Evolutionary conservation across 2,888 invertebrate genomes (phyloP).

Genomic region (Philonicus albiceps): DNA sequence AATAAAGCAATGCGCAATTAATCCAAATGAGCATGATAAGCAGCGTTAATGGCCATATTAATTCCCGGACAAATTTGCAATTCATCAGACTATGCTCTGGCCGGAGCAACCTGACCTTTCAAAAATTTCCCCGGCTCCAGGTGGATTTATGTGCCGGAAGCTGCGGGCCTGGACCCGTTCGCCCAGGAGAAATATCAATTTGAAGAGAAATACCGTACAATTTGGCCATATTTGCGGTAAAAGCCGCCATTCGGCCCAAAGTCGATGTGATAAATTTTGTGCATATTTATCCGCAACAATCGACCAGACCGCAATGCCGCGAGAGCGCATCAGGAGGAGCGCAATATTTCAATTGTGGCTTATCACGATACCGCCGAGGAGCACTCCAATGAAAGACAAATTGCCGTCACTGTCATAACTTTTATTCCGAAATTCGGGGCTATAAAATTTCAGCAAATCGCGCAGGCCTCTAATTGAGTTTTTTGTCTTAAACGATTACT

Average conservation of each 20-base stretch:
- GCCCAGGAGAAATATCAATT: slow-evolving; percentile 14
- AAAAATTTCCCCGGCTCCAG: not conserved
- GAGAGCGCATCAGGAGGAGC: slow-evolving; percentile 8
- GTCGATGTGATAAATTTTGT: slow-evolving; percentile 26
- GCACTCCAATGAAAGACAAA: slow-evolving; percentile 34
- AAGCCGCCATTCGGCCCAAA: not conserved
- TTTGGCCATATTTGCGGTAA: slow-evolving; percentile 19
- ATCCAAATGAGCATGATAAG: not conserved
- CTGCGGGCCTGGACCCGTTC: not conserved
- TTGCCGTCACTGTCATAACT: slow-evolving; percentile 36
- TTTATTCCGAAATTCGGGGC: slow-evolving; percentile 31
- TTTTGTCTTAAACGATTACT: slow-evolving; percentile 31
- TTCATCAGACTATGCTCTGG: not conserved
- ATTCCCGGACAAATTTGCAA: not conserved
- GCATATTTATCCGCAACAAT: slow-evolving; percentile 30
- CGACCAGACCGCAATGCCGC: not conserved
- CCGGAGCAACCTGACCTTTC: not conserved
- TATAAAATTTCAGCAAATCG: slow-evolving; percentile 33
- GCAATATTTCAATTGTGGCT: slow-evolving; percentile 37
- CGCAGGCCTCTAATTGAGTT: slow-evolving; percentile 31
- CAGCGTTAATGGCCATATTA: not conserved
- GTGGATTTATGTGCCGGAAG: slow-evolving; percentile 27
- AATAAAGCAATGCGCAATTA: not conserved
- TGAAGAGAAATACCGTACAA: slow-evolving; percentile 23
- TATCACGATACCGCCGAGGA: slow-evolving; percentile 35